phyloP scores from a whole-genome alignment of 2,888 invertebrate species.

The Drosophila greeni region DNA sequence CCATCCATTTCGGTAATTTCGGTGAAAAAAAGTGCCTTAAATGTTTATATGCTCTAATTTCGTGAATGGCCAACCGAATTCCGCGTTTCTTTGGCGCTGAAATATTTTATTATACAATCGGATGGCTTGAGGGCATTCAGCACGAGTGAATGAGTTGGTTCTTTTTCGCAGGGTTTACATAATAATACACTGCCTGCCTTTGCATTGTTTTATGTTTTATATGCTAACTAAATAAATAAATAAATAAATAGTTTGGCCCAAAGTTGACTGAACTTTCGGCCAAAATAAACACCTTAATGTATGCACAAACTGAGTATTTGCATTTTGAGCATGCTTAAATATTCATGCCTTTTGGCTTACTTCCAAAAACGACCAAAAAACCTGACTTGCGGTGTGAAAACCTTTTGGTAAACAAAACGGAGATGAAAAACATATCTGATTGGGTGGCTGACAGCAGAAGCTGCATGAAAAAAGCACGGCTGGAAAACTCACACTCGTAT shows the following conservation, averaged over 20 bases:
- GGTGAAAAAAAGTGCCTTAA: conserved; percentile 46
- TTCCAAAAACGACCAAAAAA: conserved; percentile 23
- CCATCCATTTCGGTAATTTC: conserved; percentile 52
- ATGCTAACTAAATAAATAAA: conserved; percentile 8
- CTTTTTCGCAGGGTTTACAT: conserved; percentile 35
- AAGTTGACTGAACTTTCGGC: conserved; percentile 59
- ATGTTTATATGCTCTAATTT: conserved; percentile 69
- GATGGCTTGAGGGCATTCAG: conserved; percentile 14
- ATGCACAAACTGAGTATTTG: conserved; percentile 33
- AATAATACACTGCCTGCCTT: conserved; percentile 11
- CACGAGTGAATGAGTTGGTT: conserved; percentile 30
- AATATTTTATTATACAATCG: conserved; percentile 49
- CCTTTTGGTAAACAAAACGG: conserved; percentile 42
- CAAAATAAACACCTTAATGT: conserved; percentile 36
- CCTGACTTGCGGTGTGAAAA: conserved; percentile 60
- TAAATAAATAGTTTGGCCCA: conserved; percentile 2
- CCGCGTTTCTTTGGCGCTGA: conserved; percentile 25
- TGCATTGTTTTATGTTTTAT: conserved; percentile 1
- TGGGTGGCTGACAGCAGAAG: conserved; percentile 49
- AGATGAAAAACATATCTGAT: conserved; percentile 53
- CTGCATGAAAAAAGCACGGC: conserved; percentile 48
- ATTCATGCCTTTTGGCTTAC: conserved; percentile 45
- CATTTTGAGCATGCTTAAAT: conserved; percentile 46
- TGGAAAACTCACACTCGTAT: conserved; percentile 55
- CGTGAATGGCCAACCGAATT: conserved; percentile 50